These are phyloP conservation scores for Anarhynchus alexandrinus DNA, from an alignment of 2,113 vertebrate species.

Conservation along the genomic window DNA sequence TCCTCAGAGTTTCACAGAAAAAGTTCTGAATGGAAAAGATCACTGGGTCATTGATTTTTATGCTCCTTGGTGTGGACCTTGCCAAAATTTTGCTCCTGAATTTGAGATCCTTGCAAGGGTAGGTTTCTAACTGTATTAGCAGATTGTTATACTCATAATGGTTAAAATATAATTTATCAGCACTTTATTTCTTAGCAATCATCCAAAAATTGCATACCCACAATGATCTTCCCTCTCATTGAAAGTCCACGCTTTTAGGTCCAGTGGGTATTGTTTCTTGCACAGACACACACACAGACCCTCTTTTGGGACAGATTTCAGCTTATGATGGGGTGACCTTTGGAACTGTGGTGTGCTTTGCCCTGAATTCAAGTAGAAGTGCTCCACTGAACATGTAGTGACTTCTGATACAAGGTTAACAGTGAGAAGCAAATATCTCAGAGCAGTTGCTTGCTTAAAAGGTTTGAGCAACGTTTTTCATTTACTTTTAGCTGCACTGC, in stretches of 20 bases:
- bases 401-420: neutral
- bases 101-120: slow-evolving; percentile 94
- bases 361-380: neutral
- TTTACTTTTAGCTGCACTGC: neutral
- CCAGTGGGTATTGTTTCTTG: neutral
- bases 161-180: neutral
- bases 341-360: neutral
- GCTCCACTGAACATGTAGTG: rapidly evolving
- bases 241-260: neutral
- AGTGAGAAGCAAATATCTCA: neutral
- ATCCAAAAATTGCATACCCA: neutral
- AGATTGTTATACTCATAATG: neutral
- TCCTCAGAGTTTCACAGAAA: slow-evolving; percentile 85
- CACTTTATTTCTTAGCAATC: neutral
- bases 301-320: neutral
- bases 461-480: neutral
- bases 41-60: slow-evolving; percentile 97
- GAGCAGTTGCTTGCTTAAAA: too few species aligned
- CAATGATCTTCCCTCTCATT: neutral
- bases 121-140: slow-evolving; percentile 4
- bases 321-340: neutral
- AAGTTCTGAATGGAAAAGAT: slow-evolving; percentile 84
- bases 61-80: slow-evolving; percentile 97
- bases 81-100: slow-evolving; percentile 93
- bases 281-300: neutral